Conservation (phyloP, 2,113 vertebrate species). For the Pseudopodoces humilis region DNA sequence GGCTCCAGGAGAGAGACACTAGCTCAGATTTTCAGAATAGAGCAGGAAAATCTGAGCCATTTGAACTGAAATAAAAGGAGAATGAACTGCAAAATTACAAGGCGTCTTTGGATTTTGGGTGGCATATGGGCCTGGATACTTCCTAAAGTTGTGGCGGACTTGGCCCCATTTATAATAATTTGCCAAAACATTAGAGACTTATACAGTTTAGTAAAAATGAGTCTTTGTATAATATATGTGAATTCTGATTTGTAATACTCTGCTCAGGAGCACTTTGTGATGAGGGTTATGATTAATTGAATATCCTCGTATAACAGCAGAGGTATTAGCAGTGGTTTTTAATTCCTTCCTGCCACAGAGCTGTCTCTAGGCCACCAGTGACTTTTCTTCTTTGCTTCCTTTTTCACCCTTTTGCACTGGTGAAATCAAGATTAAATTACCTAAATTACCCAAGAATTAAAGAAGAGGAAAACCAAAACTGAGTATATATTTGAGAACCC, state of each 20-base stretch:
- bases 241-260: background rate
- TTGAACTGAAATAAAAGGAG: background rate
- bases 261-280: background rate
- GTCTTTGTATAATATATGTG: background rate
- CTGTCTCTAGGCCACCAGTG: background rate
- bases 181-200: background rate
- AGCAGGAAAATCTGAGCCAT: background rate
- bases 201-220: background rate
- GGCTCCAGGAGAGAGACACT: background rate
- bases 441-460: background rate
- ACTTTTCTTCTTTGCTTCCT: background rate
- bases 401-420: background rate
- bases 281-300: background rate
- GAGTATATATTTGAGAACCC: background rate
- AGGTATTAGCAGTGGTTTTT: background rate
- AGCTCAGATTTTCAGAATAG: background rate
- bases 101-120: background rate
- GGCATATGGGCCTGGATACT: background rate
- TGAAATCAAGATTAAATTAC: background rate
- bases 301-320: background rate
- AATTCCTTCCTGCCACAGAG: background rate
- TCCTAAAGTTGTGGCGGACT: background rate
- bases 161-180: background rate
- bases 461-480: background rate
- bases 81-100: background rate